Percentiles rank a stretch among this genome's conserved stretches.
Evolutionary conservation across 2,113 vertebrate genomes (phyloP).

Genomic region (Thymallus thymallus): DNA sequence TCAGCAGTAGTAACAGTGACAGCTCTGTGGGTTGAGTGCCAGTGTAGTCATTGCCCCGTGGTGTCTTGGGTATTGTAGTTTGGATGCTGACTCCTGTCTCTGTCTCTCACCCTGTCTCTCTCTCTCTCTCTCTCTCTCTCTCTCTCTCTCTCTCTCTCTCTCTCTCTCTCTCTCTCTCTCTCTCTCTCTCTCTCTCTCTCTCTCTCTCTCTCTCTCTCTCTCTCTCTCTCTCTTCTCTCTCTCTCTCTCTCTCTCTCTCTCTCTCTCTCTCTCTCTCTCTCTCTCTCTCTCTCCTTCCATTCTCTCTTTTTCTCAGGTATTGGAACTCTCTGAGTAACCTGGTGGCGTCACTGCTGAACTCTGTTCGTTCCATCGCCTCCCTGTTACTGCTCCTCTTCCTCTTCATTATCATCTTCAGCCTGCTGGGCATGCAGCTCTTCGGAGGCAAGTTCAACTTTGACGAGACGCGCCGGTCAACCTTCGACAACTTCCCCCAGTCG

Average conservation of each 20-base stretch:
- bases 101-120: background rate
- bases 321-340: constrained; percentile 99
- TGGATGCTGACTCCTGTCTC: background rate
- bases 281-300: background rate
- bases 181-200: too few species aligned
- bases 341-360: constrained; percentile 95
- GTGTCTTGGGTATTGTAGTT: background rate
- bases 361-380: constrained; percentile 97
- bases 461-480: constrained; percentile 92
- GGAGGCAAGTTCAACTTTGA: constrained; percentile 99
- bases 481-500: constrained; percentile 98
- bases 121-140: too few species aligned
- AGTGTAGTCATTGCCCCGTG: constrained; percentile 3
- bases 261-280: background rate
- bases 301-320: constrained; percentile 75
- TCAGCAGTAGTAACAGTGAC: background rate
- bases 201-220: too few species aligned
- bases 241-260: background rate
- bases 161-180: too few species aligned
- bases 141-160: too few species aligned
- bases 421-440: constrained; percentile 98
- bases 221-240: background rate
- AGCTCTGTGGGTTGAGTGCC: constrained; percentile 1
- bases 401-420: constrained; percentile 99
- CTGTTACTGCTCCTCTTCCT: constrained; percentile 96